Percentiles rank a stretch among this genome's conserved stretches.
These are phyloP conservation scores for Megaleporinus macrocephalus DNA, from an alignment of 2,113 vertebrate species.

Conservation along the genomic window DNA sequence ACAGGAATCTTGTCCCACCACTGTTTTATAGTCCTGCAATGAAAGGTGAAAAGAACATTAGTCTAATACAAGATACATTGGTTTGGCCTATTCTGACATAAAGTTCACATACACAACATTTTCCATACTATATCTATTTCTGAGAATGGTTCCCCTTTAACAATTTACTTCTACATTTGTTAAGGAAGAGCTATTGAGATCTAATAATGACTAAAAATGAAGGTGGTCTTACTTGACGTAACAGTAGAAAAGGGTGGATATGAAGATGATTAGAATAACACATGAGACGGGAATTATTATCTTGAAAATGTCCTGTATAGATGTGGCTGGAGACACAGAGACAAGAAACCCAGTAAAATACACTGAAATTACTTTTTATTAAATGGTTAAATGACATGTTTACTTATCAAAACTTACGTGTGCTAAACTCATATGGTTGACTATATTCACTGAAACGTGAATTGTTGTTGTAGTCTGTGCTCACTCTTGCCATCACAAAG, in stretches of 20 bases:
- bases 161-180: too few species aligned
- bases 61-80: not conserved
- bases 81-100: too few species aligned
- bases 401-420: constrained; percentile 58
- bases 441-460: constrained; percentile 68
- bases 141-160: too few species aligned
- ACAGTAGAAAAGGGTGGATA: constrained; percentile 29
- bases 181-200: not conserved
- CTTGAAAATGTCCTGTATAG: fast-evolving
- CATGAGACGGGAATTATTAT: constrained; percentile 52
- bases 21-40: constrained; percentile 59
- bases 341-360: not conserved
- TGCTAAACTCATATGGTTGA: constrained; percentile 56
- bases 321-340: constrained; percentile 57
- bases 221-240: constrained; percentile 65
- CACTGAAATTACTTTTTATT: not conserved
- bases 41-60: not conserved
- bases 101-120: too few species aligned
- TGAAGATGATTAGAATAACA: constrained; percentile 54
- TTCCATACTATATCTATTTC: too few species aligned
- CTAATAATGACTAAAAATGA: not conserved
- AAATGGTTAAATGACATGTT: not conserved
- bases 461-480: fast-evolving
- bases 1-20: constrained; percentile 63
- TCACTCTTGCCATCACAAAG: constrained; percentile 59